Base-by-base conservation (phyloP, 2,113 vertebrate genomes). In the Neolamprologus hecqui region DNA sequence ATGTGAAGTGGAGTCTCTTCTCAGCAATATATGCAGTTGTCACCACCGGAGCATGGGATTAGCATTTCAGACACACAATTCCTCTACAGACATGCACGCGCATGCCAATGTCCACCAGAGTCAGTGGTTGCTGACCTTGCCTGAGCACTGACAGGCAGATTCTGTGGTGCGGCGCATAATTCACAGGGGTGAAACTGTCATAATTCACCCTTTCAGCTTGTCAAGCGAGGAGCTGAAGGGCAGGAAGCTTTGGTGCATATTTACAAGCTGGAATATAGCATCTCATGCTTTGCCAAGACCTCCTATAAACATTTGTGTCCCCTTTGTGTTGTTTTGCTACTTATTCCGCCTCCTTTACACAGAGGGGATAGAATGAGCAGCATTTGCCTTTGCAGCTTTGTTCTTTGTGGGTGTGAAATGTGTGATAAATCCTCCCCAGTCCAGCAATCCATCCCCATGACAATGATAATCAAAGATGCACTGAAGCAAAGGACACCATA, bases 401-500 rank as follows among this genome's bases (percentile, higher is more conserved):
- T 81, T 88, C 63, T 84, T 47, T 79, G 79, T 83, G 86, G 60
- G 70, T 54, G 88, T 84, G 83, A 87, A 92, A 85, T 53, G 54
- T 63, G 82, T 86, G 58, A 93, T 90, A 65, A 89, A 89, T 90
- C 85, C 49, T 81, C 60, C n/a, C 5, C 68, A 33, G 85, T 84
- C 84, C 80, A 58, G 57, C 79, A 6, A 82, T 75, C 83, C 87
- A 85, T 88, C 89, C 88, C 73, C 54, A 14, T 91, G 89, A 91
- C 88, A 87, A 70, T 80, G 87, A 92, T 89, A 73, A 94, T 90
- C 88, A 88, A 85, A 91, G 87, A 90, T 57, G 88, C 91, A 86
- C 2, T 89, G 87, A 93, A 79, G 53, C 81, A 88, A 57, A 88
- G 79, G 88, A 90, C 90, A 40, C 58, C 84, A 33, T 37, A 42